Percentiles rank a stretch among this genome's conserved stretches.
Evolutionary conservation across 2,888 invertebrate species (phyloP).

Genomic region (Formica aserva): DNA sequence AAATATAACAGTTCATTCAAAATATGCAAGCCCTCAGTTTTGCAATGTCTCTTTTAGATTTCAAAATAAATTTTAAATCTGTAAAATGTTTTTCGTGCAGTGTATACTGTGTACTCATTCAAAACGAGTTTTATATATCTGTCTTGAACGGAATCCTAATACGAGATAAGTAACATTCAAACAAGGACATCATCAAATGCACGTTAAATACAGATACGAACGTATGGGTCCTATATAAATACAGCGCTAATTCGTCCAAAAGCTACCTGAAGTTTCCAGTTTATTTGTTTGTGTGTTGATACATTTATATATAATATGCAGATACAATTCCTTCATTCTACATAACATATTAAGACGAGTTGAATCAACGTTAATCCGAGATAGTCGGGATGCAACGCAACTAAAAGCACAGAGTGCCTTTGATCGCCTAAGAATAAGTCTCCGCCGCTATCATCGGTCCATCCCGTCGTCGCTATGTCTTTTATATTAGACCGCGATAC

Average conservation of each 20-base stretch:
- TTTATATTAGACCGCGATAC: slow-evolving; percentile 76
- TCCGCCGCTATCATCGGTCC: slow-evolving; percentile 53
- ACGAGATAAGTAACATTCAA: not conserved
- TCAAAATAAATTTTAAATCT: not conserved
- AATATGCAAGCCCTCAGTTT: not conserved
- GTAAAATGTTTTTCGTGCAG: not conserved
- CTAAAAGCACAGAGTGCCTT: not conserved
- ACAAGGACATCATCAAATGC: not conserved
- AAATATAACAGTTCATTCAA: not conserved
- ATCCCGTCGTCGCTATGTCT: slow-evolving; percentile 68
- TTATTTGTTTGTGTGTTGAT: slow-evolving; percentile 7
- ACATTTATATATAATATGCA: not conserved
- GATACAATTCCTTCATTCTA: not conserved
- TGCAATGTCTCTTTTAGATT: not conserved
- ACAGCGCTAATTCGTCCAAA: slow-evolving; percentile 5
- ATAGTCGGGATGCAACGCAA: not conserved
- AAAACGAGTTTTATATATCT: not conserved
- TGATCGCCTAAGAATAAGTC: slow-evolving; percentile 22
- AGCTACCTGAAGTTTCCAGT: slow-evolving; percentile 35
- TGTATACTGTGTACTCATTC: not conserved
- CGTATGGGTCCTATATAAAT: slow-evolving; percentile 21
- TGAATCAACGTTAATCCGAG: slow-evolving; percentile 17
- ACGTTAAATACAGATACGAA: not conserved
- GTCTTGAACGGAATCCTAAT: not conserved
- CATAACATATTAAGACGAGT: not conserved